These are phyloP conservation scores for Periophthalmus magnuspinnatus DNA, from an alignment of 2,797 vertebrate genomes.

Conservation along the genomic window DNA sequence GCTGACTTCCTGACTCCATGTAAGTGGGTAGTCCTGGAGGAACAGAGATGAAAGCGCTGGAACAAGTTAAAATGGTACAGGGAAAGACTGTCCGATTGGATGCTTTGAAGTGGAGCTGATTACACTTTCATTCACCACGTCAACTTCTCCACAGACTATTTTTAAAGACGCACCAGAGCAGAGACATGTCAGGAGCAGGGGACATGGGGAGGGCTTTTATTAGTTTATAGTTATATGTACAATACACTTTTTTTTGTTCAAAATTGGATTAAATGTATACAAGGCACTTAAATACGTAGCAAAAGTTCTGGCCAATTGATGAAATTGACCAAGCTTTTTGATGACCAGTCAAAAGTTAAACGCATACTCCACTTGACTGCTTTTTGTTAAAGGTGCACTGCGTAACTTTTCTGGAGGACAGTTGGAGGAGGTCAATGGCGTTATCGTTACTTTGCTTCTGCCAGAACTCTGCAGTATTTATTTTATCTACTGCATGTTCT, in stretches of 20 bases:
- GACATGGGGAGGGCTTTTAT: not conserved
- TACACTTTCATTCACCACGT: conserved; percentile 68
- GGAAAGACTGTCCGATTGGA: conserved; percentile 65
- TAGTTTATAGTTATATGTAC: not conserved
- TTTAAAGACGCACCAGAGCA: conserved; percentile 58
- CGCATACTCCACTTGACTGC: not conserved
- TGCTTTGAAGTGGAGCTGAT: conserved; percentile 79
- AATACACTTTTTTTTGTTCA: not conserved
- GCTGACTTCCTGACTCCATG: conserved; percentile 72
- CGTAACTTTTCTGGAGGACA: no score
- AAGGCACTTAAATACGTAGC: not conserved
- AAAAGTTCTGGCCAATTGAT: not conserved
- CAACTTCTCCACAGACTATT: conserved; percentile 58
- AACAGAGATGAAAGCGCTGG: conserved; percentile 79
- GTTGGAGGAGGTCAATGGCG: no score
- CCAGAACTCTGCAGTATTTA: no score
- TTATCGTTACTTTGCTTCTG: no score
- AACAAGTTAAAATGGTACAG: conserved; percentile 71
- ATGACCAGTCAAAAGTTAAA: not conserved
- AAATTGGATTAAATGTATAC: not conserved
- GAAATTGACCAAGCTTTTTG: not conserved
- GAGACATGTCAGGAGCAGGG: not conserved
- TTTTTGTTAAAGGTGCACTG: not conserved
- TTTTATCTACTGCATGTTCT: no score
- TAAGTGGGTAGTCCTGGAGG: conserved; percentile 65